These are phyloP conservation scores for Antennarius striatus DNA, from an alignment of 2,113 vertebrate genomes.

Conservation along the genomic window DNA sequence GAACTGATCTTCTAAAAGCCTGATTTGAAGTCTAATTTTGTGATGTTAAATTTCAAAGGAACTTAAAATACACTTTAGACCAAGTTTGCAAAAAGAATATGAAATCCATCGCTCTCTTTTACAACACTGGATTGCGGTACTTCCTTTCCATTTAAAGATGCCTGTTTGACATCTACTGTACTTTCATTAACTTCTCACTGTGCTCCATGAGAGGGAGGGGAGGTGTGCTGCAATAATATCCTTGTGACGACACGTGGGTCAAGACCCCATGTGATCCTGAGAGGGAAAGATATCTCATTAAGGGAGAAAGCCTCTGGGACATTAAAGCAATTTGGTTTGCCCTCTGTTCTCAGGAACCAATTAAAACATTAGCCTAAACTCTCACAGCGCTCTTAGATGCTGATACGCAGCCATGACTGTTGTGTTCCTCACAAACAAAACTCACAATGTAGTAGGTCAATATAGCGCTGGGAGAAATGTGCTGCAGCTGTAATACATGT, in stretches of 20 bases:
- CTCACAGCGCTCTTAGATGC: constrained; percentile 70
- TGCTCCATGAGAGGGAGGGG: constrained; percentile 53
- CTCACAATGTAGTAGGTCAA: constrained; percentile 59
- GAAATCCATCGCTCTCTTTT: neutral
- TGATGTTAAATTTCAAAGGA: constrained; percentile 21
- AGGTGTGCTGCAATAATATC: constrained; percentile 66
- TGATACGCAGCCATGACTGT: constrained; percentile 59
- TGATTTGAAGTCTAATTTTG: constrained; percentile 44
- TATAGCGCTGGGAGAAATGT: constrained; percentile 35
- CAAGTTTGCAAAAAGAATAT: neutral
- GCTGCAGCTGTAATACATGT: constrained; percentile 1
- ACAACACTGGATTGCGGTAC: constrained; percentile 9
- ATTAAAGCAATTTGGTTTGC: constrained; percentile 79
- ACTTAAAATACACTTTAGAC: constrained; percentile 16
- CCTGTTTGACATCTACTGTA: constrained; percentile 42
- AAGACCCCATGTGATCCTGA: constrained; percentile 73
- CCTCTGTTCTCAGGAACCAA: constrained; percentile 80
- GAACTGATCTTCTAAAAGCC: constrained; percentile 14
- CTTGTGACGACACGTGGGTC: constrained; percentile 71
- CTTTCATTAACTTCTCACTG: constrained; percentile 71
- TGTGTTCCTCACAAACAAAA: constrained; percentile 41
- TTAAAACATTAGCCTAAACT: constrained; percentile 82
- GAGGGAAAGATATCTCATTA: constrained; percentile 80
- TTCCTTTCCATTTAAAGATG: neutral
- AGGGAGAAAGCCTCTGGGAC: constrained; percentile 75